phyloP scores from a whole-genome alignment of 2,797 vertebrate genomes.

The Ctenochaetus hawaiiensis region DNA sequence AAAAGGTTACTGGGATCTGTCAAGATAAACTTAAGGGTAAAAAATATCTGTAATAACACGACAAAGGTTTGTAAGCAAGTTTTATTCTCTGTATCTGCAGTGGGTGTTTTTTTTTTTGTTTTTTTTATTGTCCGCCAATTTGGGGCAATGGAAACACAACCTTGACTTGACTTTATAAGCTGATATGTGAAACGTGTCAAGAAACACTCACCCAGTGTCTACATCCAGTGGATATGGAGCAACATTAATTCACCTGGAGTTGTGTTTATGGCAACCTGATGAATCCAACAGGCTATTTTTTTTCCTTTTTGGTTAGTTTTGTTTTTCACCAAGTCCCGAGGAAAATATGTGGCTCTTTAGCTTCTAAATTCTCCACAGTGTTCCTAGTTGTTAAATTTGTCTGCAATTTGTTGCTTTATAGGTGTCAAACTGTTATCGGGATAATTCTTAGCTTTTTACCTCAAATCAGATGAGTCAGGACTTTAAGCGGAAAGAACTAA shows the following conservation, averaged over 20 bases:
- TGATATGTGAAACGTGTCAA: neutral
- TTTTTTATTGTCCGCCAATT: too few relatives aligned
- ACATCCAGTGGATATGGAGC: too few relatives aligned
- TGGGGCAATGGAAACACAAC: too few relatives aligned
- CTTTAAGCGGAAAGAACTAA: too few relatives aligned
- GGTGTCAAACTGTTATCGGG: too few relatives aligned
- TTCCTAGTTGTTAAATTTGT: too few relatives aligned
- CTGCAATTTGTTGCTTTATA: too few relatives aligned
- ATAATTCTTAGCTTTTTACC: too few relatives aligned
- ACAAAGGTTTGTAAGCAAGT: too few relatives aligned
- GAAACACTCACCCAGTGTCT: neutral
- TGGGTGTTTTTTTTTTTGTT: neutral
- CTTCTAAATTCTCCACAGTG: neutral
- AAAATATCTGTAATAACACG: neutral
- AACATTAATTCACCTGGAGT: neutral
- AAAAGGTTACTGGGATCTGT: neutral
- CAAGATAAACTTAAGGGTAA: neutral
- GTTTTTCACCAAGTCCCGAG: neutral
- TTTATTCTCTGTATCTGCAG: neutral
- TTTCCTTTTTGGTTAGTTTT: neutral
- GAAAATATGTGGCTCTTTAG: neutral
- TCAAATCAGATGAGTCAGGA: too few relatives aligned
- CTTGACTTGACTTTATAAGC: neutral
- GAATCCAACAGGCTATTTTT: too few relatives aligned
- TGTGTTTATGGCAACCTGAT: neutral